Conservation (phyloP, 2,888 invertebrate genomes). For the Dynastes hyllus region DNA sequence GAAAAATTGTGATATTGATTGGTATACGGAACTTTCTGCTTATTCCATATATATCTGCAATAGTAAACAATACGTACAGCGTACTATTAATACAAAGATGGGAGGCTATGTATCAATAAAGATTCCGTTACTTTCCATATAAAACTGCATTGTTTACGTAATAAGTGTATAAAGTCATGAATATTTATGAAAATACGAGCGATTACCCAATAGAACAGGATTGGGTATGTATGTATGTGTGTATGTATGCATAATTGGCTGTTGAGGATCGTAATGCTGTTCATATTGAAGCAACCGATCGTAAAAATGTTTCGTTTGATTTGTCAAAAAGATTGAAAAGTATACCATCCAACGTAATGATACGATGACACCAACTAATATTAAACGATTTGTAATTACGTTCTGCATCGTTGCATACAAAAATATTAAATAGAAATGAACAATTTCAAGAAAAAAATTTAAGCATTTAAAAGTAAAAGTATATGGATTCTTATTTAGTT, state of each 20-base stretch:
- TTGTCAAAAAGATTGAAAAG: neutral
- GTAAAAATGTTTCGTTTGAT: slow-evolving; percentile 20
- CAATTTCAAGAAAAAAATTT: neutral
- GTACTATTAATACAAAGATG: slow-evolving; percentile 44
- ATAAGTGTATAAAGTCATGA: slow-evolving; percentile 43
- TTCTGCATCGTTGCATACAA: neutral
- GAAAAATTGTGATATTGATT: neutral
- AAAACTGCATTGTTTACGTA: slow-evolving; percentile 52
- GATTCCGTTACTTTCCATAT: slow-evolving; percentile 53
- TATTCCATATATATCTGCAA: slow-evolving; percentile 35
- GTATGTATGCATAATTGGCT: neutral
- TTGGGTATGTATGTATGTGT: slow-evolving; percentile 7
- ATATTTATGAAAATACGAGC: slow-evolving; percentile 49
- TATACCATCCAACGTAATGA: neutral
- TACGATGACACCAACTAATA: neutral
- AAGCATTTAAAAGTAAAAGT: neutral
- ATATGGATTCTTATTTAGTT: neutral
- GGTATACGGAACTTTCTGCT: slow-evolving; percentile 1
- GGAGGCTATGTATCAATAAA: slow-evolving; percentile 48
- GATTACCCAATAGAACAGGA: slow-evolving; percentile 43
- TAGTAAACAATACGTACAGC: slow-evolving; percentile 41
- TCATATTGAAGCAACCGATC: neutral
- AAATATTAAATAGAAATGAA: neutral
- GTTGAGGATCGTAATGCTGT: slow-evolving; percentile 9
- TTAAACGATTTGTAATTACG: neutral